Conservation (phyloP, 2,113 vertebrate genomes). For the Thamnophis sirtalis region DNA sequence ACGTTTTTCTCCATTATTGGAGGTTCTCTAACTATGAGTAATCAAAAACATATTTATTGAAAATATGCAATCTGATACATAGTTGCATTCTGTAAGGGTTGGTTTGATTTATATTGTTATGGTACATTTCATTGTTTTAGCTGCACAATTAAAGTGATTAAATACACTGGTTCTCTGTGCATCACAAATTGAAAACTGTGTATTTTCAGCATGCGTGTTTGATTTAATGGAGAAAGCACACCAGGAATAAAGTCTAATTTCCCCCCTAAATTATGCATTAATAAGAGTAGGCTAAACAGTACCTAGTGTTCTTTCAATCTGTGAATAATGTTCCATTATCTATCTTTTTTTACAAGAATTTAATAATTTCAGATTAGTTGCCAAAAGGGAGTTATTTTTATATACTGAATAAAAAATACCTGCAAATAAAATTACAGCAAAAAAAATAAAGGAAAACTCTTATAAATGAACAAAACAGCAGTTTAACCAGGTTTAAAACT, state of each 20-base stretch:
- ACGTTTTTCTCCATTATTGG: neutral
- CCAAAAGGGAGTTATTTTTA: constrained; percentile 2
- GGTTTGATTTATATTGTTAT: neutral
- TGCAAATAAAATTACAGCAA: neutral
- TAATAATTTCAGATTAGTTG: constrained; percentile 16
- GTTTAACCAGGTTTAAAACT: neutral
- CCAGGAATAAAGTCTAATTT: constrained; percentile 43
- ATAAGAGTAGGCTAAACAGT: constrained; percentile 29
- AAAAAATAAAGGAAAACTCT: neutral
- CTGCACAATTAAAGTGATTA: constrained; percentile 32
- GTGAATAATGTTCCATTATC: constrained; percentile 28
- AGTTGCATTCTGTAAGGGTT: constrained; percentile 18
- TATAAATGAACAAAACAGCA: neutral
- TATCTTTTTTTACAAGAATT: constrained; percentile 21
- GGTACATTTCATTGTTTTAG: constrained; percentile 4
- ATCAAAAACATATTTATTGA: constrained; percentile 3
- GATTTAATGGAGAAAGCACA: constrained; percentile 27
- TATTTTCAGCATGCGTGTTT: constrained; percentile 8
- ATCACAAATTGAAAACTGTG: constrained; percentile 42
- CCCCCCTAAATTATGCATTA: constrained; percentile 43
- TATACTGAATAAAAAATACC: neutral
- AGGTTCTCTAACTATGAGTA: neutral
- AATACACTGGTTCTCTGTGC: constrained; percentile 17
- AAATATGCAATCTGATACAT: constrained; percentile 1
- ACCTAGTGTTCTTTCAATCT: neutral